Evolutionary conservation across 1,140 invertebrate species (phyloP).

Genomic region (Sipha flava): DNA sequence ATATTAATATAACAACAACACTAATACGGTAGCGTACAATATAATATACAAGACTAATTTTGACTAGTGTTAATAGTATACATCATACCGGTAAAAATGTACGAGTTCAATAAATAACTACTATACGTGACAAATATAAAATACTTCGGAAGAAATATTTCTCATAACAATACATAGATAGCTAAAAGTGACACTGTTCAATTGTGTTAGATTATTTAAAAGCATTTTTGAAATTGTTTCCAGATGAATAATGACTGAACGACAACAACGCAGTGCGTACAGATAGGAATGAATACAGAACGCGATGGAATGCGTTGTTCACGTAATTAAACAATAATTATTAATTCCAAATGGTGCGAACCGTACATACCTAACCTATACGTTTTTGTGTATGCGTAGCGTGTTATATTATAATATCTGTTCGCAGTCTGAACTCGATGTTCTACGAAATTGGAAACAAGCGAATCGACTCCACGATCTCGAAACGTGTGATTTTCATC

Average conservation of each 20-base stretch:
- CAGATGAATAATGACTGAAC: not conserved
- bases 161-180: not conserved
- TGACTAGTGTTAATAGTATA: no score
- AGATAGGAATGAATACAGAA: not conserved
- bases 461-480: no score
- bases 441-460: no score
- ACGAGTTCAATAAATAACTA: not conserved
- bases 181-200: not conserved
- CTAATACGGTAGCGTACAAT: no score
- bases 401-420: no score
- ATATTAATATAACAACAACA: no score
- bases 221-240: not conserved
- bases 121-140: not conserved
- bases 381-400: no score
- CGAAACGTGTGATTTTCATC: no score
- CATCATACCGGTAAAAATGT: not conserved
- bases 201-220: not conserved
- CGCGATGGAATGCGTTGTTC: not conserved
- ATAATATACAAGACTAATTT: no score
- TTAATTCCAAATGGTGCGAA: not conserved
- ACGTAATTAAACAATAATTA: constrained; percentile 3
- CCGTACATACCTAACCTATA: no score
- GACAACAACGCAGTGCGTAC: not conserved
- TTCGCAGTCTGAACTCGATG: no score
- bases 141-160: not conserved